Conservation (phyloP, 1,140 invertebrate species). For the Meteorus sp. region DNA sequence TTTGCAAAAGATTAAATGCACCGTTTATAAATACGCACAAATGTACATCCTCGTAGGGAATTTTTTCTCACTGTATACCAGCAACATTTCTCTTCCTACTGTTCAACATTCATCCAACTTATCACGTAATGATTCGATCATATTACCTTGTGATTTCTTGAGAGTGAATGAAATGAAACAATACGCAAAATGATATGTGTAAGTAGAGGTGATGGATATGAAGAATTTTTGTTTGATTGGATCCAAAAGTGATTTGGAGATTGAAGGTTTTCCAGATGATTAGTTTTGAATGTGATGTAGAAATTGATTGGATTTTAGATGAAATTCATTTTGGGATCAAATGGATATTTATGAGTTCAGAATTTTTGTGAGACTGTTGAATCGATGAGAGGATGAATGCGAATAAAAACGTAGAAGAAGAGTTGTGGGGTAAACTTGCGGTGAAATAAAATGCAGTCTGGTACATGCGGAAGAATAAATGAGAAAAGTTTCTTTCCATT, state of each 20-base stretch:
- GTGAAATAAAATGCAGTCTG: too few relatives aligned
- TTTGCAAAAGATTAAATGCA: slow-evolving; percentile 23
- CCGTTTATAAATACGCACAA: not conserved
- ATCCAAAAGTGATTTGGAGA: too few relatives aligned
- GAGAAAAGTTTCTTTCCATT: too few relatives aligned
- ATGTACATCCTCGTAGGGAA: slow-evolving; percentile 2
- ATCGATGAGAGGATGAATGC: too few relatives aligned
- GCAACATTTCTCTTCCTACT: not conserved
- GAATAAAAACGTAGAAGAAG: too few relatives aligned
- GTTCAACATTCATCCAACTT: not conserved
- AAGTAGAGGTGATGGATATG: not conserved
- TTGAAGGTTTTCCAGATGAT: too few relatives aligned
- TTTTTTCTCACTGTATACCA: slow-evolving; percentile 10
- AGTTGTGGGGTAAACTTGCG: too few relatives aligned
- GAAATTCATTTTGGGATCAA: not conserved
- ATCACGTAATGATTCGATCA: slow-evolving; percentile 24
- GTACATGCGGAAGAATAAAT: too few relatives aligned
- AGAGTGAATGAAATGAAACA: not conserved
- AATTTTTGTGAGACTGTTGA: too few relatives aligned
- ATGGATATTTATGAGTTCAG: too few relatives aligned
- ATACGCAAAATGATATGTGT: not conserved
- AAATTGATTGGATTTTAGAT: not conserved
- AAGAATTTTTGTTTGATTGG: not conserved
- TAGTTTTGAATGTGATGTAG: too few relatives aligned
- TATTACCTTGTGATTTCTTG: not conserved